Evolutionary conservation across 2,797 vertebrate species (phyloP).

Genomic region (Okamejei kenojei): DNA sequence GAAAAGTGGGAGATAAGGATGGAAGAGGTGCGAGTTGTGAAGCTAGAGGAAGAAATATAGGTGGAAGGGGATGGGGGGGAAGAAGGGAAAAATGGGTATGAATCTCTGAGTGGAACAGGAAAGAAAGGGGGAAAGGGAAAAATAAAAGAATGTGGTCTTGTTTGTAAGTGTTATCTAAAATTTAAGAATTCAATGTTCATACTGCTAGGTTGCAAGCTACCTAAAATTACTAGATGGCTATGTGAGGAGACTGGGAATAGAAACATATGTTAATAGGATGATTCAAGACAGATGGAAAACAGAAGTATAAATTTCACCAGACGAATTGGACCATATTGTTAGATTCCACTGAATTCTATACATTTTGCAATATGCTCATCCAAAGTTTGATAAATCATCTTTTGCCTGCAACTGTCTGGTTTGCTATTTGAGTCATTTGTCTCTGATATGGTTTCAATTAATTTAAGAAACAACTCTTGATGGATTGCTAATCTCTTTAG

Average conservation of each 20-base stretch:
- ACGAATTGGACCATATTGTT: background rate
- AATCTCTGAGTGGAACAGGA: too few relatives aligned
- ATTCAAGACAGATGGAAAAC: background rate
- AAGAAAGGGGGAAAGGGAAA: too few relatives aligned
- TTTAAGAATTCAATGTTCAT: too few relatives aligned
- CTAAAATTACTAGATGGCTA: background rate
- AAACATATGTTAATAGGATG: background rate
- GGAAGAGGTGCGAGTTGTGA: too few relatives aligned
- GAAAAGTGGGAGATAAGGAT: too few relatives aligned
- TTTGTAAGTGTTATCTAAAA: too few relatives aligned
- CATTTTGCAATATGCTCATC: background rate
- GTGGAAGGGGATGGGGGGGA: too few relatives aligned
- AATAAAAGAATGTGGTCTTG: too few relatives aligned
- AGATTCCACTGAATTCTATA: background rate
- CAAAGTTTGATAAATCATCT: background rate
- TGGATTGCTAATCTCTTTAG: background rate
- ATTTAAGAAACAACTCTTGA: background rate
- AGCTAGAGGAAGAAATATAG: too few relatives aligned
- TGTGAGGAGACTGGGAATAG: background rate
- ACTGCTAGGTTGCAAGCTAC: too few relatives aligned
- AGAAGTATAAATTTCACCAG: background rate
- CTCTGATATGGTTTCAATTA: background rate
- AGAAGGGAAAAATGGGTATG: too few relatives aligned
- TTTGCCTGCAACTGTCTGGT: background rate
- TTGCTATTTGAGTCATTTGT: background rate